A percentile compares a stretch with the other conserved stretches of the same genome.
phyloP scores from a whole-genome alignment of 2,113 vertebrate genomes.

The Actinemys pallida region DNA sequence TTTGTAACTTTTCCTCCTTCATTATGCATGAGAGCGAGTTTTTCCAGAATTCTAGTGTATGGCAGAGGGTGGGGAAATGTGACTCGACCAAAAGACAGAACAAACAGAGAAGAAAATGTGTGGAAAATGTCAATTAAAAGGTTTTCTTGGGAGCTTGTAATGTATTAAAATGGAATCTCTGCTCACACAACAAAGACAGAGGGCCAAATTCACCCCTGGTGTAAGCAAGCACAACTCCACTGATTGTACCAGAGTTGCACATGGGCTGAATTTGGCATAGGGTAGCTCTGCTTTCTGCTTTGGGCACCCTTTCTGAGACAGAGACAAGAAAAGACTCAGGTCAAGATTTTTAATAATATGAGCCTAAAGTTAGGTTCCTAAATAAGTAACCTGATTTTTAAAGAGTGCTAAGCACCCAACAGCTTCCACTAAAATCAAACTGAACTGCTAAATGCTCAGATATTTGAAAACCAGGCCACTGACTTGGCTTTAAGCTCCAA shows the following conservation, averaged over 20 bases:
- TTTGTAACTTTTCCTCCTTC: constrained; percentile 65
- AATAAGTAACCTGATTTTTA: background rate
- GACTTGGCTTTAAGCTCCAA: background rate
- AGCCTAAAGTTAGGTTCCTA: background rate
- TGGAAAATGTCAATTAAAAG: constrained; percentile 55
- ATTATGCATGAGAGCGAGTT: constrained; percentile 62
- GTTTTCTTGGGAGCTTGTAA: constrained; percentile 21
- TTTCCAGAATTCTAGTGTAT: constrained; percentile 26
- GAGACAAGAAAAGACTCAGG: background rate
- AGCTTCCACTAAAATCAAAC: background rate
- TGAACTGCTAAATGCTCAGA: background rate
- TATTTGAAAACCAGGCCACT: background rate
- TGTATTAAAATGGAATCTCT: constrained; percentile 22
- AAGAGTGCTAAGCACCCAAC: background rate
- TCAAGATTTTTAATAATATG: background rate
- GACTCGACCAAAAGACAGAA: constrained; percentile 46
- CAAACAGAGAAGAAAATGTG: constrained; percentile 40
- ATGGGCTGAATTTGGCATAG: background rate
- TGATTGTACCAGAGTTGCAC: background rate
- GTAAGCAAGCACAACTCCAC: background rate
- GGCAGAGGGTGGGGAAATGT: constrained; percentile 46
- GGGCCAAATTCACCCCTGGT: background rate
- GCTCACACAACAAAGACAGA: background rate
- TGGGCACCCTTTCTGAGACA: background rate
- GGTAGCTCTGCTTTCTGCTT: background rate